Conservation (phyloP, 2,113 vertebrate genomes). For the Lamprologus lemairii region DNA sequence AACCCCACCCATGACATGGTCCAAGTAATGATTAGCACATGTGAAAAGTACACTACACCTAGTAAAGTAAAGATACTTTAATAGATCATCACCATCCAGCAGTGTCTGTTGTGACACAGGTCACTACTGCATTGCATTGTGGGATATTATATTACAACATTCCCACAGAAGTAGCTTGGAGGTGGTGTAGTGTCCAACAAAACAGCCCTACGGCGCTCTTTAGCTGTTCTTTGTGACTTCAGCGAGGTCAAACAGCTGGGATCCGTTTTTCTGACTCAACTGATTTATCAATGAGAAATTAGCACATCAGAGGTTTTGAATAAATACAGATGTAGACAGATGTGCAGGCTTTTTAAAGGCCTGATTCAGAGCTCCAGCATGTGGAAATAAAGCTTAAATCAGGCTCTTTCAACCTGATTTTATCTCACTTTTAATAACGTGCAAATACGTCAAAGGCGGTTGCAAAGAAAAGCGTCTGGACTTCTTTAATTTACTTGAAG, state of each 20-base stretch:
- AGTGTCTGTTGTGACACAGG: not conserved
- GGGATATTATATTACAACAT: not conserved
- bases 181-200: not conserved
- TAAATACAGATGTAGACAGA: not conserved
- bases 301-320: rapidly evolving
- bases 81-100: not conserved
- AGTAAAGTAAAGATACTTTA: not conserved
- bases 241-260: not conserved
- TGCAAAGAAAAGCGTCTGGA: too few relatives aligned
- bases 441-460: rapidly evolving
- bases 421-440: not conserved
- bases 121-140: not conserved
- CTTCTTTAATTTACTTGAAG: rapidly evolving
- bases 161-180: not conserved
- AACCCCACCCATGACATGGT: not conserved
- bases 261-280: not conserved
- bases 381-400: not conserved
- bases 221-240: not conserved
- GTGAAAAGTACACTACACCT: rapidly evolving
- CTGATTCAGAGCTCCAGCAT: rapidly evolving
- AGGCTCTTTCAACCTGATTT: not conserved
- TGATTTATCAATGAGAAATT: rapidly evolving
- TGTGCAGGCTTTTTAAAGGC: not conserved
- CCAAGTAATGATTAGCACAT: not conserved
- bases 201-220: rapidly evolving